Evolutionary conservation across 2,888 invertebrate genomes (phyloP), one percentile per base, ranked within the genome.

Genomic region (Schrankia costaestrigalis): DNA sequence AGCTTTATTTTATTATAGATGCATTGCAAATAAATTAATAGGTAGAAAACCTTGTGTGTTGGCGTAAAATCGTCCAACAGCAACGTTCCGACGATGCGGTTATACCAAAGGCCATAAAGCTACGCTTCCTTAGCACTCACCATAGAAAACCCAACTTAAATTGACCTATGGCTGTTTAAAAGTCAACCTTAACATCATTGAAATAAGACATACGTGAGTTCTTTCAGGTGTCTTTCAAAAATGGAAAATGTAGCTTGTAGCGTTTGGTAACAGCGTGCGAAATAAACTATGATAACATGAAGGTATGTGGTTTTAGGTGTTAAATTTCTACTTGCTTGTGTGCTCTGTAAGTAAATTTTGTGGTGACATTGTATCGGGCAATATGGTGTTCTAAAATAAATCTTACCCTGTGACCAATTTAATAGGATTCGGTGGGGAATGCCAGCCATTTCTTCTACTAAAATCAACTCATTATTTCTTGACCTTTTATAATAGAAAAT

Each of bases 261-360:
- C 63, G 68, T 72, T 76, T 66, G 73, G 76, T 76, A 74, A 73
- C 74, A 71, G 63, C 73, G 65, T 72, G 75, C 61, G 67, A 73
- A 81, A 78, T 83, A 82, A 81, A 82, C 80, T 74, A 76, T 63
- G 79, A 78, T 79, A 79, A 76, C 73, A 66, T 60, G 63, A 49
- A 69, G 71, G 73, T 71, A 75, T 73, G 68, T 64, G 64, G 71
- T 69, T 64, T 72, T 69, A 53, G 59, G 67, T 64, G 70, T 70
- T 72, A 73, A 72, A 76, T 74, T 71, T 64, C 57, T 57, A 66
- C 63, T 53, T 47, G 54, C 51, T 52, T 57, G 56, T 55, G 46
- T 38, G 36, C 45, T 46, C 45, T 54, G 40, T 39, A 12, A 45
- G 26, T 35, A 35, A 33, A 46, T 45, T 42, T 37, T 61, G 43